These are phyloP conservation scores for Dendrophyllia cribrosa DNA, from an alignment of 64 coral and sea anemone genomes.

Conservation along the genomic window DNA sequence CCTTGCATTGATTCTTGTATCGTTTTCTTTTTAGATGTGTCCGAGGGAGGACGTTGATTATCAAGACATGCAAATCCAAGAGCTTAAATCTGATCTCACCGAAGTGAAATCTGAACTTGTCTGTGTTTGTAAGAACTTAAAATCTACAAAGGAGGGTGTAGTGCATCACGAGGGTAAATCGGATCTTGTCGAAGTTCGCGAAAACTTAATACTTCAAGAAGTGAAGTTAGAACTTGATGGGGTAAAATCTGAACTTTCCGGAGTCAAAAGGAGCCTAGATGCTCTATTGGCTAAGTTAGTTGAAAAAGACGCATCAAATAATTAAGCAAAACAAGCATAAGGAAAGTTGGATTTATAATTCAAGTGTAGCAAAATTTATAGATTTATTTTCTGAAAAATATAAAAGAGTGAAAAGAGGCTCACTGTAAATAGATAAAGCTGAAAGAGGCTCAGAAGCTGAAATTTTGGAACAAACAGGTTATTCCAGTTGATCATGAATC, in stretches of 20 bases:
- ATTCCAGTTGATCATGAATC: too few relatives aligned
- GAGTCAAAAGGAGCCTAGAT: background rate
- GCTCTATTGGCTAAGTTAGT: background rate
- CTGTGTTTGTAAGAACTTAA: background rate
- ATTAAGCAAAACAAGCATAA: too few relatives aligned
- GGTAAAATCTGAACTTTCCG: background rate
- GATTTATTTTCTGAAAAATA: too few relatives aligned
- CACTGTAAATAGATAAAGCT: too few relatives aligned
- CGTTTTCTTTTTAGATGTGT: background rate
- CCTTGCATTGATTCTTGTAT: too few relatives aligned
- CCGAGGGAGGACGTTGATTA: background rate
- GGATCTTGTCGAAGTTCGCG: background rate
- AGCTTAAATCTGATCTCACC: background rate
- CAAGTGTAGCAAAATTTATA: too few relatives aligned
- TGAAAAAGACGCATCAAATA: background rate
- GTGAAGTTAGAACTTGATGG: background rate
- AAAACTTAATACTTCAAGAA: background rate
- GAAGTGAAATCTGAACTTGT: background rate
- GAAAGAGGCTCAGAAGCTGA: too few relatives aligned
- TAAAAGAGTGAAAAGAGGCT: too few relatives aligned
- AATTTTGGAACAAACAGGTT: too few relatives aligned
- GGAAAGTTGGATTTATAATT: too few relatives aligned
- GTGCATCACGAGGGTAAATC: background rate
- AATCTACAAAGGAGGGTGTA: background rate
- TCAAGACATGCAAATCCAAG: background rate